phyloP scores from a whole-genome alignment of 1,140 invertebrate species.

The Anastatus disparis region DNA sequence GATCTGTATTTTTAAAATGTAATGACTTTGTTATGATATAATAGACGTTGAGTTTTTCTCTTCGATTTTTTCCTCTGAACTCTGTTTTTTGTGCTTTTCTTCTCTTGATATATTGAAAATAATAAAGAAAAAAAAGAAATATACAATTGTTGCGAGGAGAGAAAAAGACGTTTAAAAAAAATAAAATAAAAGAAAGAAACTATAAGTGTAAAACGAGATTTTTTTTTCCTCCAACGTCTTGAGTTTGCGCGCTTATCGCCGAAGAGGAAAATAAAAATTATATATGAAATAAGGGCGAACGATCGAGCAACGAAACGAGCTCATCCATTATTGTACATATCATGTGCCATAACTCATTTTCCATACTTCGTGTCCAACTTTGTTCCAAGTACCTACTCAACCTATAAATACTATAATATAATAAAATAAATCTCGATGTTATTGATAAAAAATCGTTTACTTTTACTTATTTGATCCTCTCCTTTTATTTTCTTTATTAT shows the following conservation, averaged over 20 bases:
- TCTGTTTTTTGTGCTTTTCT: not conserved
- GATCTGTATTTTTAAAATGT: too few relatives aligned
- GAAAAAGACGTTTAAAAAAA: too few relatives aligned
- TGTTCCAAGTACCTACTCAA: slow-evolving; percentile 67
- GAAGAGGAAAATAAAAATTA: slow-evolving; percentile 33
- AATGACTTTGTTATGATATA: too few relatives aligned
- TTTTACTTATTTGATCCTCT: too few relatives aligned
- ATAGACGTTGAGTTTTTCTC: not conserved
- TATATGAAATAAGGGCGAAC: slow-evolving; percentile 24
- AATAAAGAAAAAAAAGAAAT: slow-evolving; percentile 24
- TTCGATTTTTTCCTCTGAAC: not conserved
- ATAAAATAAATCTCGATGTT: slow-evolving; percentile 69
- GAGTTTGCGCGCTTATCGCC: slow-evolving; percentile 3
- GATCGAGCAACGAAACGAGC: slow-evolving; percentile 47
- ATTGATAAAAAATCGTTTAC: slow-evolving; percentile 60
- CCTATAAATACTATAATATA: slow-evolving; percentile 66
- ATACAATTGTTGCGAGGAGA: too few relatives aligned
- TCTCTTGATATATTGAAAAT: slow-evolving; percentile 2
- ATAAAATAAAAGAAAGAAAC: too few relatives aligned
- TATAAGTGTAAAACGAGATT: not conserved
- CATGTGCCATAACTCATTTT: slow-evolving; percentile 68
- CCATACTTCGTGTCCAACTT: slow-evolving; percentile 67
- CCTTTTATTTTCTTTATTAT: slow-evolving; percentile 28
- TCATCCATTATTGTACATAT: slow-evolving; percentile 65
- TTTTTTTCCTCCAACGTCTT: too few relatives aligned